These are phyloP conservation scores for Apostichopus parvimensis DNA, from an alignment of 35 echinoderm and acorn worm species.

Conservation along the genomic window DNA sequence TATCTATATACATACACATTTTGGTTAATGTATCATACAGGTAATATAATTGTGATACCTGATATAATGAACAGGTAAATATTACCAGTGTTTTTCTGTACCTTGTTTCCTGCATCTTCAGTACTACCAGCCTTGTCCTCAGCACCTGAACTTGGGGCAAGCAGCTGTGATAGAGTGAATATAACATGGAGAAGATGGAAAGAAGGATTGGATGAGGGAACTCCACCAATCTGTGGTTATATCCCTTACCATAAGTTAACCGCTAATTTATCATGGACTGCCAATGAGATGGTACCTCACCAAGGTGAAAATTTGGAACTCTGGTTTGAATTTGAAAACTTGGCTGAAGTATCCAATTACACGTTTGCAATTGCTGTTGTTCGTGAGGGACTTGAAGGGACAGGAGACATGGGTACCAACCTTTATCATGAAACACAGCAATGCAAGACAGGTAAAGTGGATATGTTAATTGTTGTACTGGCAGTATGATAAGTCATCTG, in stretches of 20 bases:
- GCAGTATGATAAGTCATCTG: no score
- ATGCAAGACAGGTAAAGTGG: background rate
- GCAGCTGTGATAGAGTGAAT: background rate
- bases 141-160: background rate
- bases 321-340: background rate
- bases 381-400: background rate
- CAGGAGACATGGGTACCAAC: background rate
- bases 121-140: background rate
- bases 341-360: background rate
- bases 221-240: constrained; percentile 14
- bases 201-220: background rate
- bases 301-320: background rate
- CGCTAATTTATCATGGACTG: background rate
- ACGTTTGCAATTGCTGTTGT: background rate
- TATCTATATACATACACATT: no score
- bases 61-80: no score
- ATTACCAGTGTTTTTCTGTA: no score
- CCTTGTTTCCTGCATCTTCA: background rate
- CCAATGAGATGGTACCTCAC: background rate
- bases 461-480: no score
- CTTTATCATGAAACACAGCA: background rate
- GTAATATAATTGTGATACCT: no score
- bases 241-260: background rate
- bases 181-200: constrained; percentile 1
- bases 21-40: no score